These are phyloP conservation scores for Heliconius ethilla DNA, from an alignment of 2,888 invertebrate species.

Conservation along the genomic window DNA sequence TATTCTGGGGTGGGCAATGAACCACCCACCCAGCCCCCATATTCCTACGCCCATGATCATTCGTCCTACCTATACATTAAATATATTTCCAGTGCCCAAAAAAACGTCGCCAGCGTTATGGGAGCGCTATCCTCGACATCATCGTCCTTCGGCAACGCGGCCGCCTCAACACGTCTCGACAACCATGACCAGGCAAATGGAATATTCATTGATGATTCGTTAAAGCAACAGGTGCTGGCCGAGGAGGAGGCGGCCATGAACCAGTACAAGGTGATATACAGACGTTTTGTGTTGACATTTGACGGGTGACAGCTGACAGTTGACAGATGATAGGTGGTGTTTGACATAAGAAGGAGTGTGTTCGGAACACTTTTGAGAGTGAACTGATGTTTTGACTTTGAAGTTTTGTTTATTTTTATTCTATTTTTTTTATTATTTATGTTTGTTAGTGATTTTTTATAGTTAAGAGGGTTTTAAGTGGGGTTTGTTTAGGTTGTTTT, in stretches of 20 bases:
- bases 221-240: slow-evolving; percentile 93
- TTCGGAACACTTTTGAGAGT: background rate
- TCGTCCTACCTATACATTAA: background rate
- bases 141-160: slow-evolving; percentile 92
- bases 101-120: slow-evolving; percentile 94
- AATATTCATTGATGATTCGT: slow-evolving; percentile 88
- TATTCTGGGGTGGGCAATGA: too few species aligned
- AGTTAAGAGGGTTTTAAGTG: background rate
- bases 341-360: background rate
- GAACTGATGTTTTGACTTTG: background rate
- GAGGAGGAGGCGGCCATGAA: slow-evolving; percentile 98
- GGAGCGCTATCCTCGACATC: slow-evolving; percentile 93
- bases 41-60: background rate
- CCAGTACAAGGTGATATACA: slow-evolving; percentile 90
- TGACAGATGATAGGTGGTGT: background rate
- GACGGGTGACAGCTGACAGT: background rate
- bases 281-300: slow-evolving; percentile 1
- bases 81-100: slow-evolving; percentile 86
- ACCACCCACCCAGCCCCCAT: too few species aligned
- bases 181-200: slow-evolving; percentile 85
- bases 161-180: slow-evolving; percentile 87
- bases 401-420: background rate
- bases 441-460: background rate
- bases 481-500: background rate
- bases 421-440: background rate